Evolutionary conservation across 2,888 invertebrate genomes (phyloP), one percentile per base, ranked within the genome.

Genomic region (Anorthoa munda): DNA sequence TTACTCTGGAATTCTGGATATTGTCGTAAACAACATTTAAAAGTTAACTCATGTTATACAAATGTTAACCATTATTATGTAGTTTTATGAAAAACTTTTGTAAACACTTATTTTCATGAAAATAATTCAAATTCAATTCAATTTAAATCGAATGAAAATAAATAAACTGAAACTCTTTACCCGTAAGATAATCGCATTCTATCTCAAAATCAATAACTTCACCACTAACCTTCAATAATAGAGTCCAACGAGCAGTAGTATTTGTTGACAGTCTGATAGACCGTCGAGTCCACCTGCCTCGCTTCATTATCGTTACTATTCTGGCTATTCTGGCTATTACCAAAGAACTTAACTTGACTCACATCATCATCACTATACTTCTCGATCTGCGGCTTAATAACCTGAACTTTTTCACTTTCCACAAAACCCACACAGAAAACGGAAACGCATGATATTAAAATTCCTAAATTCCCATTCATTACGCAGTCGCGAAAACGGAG

Each of bases 261-360:
- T 51, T 88, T 90, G 59, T 91, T 90, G 2, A 92, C 87, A 0
- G 91, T 88, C 50, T 85, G 87, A 64, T 84, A 89, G 2, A 89
- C 39, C 0, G 88, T 86, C 0, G 91, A 86, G 23, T 83, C 86
- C 50, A 92, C 85, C 48, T 26, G 55, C 11, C 65, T 56, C 0
- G 15, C 51, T 13, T 2, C 61, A 53, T 18, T 18, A 50, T 51
- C 21, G 7, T 15, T 15, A 7, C 9, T 39, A 1, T 39, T 39
- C 9, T 39, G 39, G 39, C 13, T n/a, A 2, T 66, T 18, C 39
- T 39, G 39, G 13, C 7, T 13, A 17, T 48, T 56, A 0, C 21
- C 66, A n/a, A 58, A 58, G 12, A 59, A 58, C 2, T 21, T 45
- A 23, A 56, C 59, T 12, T 58, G 12, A 46, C 18, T 18, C 11